Conservation (phyloP, 2,797 vertebrate species). For the Antennarius maculatus region DNA sequence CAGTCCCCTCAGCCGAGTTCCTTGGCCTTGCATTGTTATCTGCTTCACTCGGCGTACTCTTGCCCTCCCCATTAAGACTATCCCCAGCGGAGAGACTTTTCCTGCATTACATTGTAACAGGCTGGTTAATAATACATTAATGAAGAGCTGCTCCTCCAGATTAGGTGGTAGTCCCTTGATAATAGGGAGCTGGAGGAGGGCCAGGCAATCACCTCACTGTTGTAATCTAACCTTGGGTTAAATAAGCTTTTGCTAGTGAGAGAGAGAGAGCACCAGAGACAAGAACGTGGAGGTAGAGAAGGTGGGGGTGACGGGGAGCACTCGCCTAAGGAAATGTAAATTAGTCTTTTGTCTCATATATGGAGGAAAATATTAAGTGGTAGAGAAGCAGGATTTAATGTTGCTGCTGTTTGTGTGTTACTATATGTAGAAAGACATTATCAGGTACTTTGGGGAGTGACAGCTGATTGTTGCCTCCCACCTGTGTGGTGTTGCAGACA, state of each 20-base stretch:
- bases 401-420: slow-evolving; percentile 34
- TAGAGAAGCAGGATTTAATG: slow-evolving; percentile 47
- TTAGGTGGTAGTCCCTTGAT: slow-evolving; percentile 90
- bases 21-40: slow-evolving; percentile 62
- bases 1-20: slow-evolving; percentile 52
- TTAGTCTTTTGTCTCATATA: slow-evolving; percentile 76
- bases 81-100: slow-evolving; percentile 84
- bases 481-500: slow-evolving; percentile 58
- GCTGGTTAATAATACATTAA: slow-evolving; percentile 96
- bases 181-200: slow-evolving; percentile 88
- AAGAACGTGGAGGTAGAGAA: not conserved
- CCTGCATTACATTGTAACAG: slow-evolving; percentile 87
- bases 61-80: slow-evolving; percentile 82
- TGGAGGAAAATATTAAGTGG: slow-evolving; percentile 68
- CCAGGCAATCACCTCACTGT: slow-evolving; percentile 85
- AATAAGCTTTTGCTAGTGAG: slow-evolving; percentile 81
- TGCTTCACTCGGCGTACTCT: slow-evolving; percentile 59
- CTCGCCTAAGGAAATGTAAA: slow-evolving; percentile 79
- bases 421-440: slow-evolving; percentile 61
- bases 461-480: slow-evolving; percentile 56
- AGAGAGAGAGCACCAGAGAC: slow-evolving; percentile 23
- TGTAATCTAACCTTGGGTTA: slow-evolving; percentile 87
- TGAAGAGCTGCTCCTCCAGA: slow-evolving; percentile 90
- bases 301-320: slow-evolving; percentile 23
- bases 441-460: slow-evolving; percentile 57